Evolutionary conservation across 2,113 vertebrate species (phyloP), one percentile per base, ranked within the genome.

Genomic region (Orycteropus afer): DNA sequence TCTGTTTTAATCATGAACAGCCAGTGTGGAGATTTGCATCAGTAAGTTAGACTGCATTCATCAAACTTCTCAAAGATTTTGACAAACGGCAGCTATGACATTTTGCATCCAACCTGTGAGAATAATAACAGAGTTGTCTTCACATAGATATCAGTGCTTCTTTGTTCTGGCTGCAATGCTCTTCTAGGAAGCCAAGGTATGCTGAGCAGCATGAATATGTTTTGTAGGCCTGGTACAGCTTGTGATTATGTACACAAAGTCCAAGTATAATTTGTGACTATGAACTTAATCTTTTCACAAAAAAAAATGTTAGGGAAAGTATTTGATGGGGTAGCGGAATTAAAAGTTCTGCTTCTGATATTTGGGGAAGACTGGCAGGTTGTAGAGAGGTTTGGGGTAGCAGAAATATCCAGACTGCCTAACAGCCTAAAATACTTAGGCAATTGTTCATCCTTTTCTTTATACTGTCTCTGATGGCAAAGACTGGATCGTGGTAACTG

Each of bases 401-500:
- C 55, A 40, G 51, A 93, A 81, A 76, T 88, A 92, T 6, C 55
- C 83, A 83, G 83, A 67, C 65, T 95, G 55, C 25, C 65, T 73
- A 37, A 59, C 10, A 77, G 22, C 40, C 51, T 83, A 76, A 90
- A 86, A 83, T 25, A 92, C n/a, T n/a, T 32, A 80, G 23, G 51
- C 45, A 90, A 65, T n/a, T 90, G 59, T 27, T 92, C 59, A 49
- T 15, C 77, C 14, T 47, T 90, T 71, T 47, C 59, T 94, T 82
- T 94, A 37, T 37, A 53, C 37, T 73, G 57, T 84, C 84, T 96
- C 67, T 74, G 40, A 73, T 76, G 51, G 23, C 18, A 91, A 91
- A 80, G 37, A 73, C 80, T 94, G 7, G 29, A 86, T 80, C 92
- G 45, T 59, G 32, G 42, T 93, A 84, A 94, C n/a, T 90, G 47